A percentile compares a stretch with the other conserved stretches of the same genome.
phyloP scores from a whole-genome alignment of 2,797 vertebrate genomes.

The Hippoglossus hippoglossus region DNA sequence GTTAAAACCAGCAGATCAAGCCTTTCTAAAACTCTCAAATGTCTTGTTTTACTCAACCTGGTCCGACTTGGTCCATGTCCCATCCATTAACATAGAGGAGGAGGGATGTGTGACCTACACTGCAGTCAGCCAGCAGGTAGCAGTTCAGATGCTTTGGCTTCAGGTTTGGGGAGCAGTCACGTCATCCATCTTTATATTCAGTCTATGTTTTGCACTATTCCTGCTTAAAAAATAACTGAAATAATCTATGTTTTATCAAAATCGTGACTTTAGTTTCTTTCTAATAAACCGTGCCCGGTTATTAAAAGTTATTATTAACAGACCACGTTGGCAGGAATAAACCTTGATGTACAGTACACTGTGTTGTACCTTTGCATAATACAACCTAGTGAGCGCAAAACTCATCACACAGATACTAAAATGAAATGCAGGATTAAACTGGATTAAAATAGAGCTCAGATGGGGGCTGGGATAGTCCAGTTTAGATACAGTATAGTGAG shows the following conservation, averaged over 20 bases:
- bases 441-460: slow-evolving; percentile 54
- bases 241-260: not conserved
- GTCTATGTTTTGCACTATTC: not conserved
- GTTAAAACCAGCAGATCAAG: not conserved
- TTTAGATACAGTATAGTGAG: not conserved
- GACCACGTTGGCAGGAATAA: not conserved
- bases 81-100: too few relatives aligned
- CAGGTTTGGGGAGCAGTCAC: too few relatives aligned
- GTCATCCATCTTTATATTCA: too few relatives aligned
- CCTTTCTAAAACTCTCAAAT: too few relatives aligned
- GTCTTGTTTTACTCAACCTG: too few relatives aligned
- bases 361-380: not conserved
- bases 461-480: slow-evolving; percentile 27
- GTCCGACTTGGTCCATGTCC: too few relatives aligned
- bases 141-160: too few relatives aligned
- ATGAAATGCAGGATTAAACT: slow-evolving; percentile 52
- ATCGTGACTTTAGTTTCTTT: not conserved
- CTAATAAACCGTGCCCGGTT: not conserved
- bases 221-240: not conserved
- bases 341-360: not conserved
- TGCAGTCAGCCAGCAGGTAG: too few relatives aligned
- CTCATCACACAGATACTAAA: slow-evolving; percentile 18
- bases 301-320: not conserved
- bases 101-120: too few relatives aligned
- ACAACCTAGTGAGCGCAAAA: slow-evolving; percentile 8